These are phyloP conservation scores for Orthosia gracilis DNA, from an alignment of 2,888 invertebrate species.

Conservation along the genomic window DNA sequence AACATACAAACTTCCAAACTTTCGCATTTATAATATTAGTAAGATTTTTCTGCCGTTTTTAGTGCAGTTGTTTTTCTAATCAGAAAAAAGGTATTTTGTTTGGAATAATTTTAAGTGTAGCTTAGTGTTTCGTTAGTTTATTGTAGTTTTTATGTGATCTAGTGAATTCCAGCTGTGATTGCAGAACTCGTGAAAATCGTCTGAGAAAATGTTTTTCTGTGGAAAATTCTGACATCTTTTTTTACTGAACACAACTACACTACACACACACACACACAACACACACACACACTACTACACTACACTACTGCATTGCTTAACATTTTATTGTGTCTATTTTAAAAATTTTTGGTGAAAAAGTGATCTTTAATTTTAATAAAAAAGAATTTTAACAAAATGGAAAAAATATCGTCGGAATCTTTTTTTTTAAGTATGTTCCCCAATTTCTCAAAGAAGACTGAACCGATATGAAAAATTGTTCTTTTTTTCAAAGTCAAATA, in stretches of 20 bases:
- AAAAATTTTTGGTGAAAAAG: not conserved
- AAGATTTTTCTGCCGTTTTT: not conserved
- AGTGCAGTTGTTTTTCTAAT: constrained; percentile 6
- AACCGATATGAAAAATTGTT: no score
- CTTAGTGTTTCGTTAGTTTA: not conserved
- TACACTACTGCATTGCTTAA: not conserved
- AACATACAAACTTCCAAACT: no score
- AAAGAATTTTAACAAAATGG: no score
- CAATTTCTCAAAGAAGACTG: no score
- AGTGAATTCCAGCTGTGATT: constrained; percentile 1
- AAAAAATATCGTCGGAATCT: no score
- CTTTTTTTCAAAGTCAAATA: no score
- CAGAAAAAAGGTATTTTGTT: not conserved
- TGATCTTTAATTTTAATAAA: no score
- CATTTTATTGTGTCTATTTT: not conserved
- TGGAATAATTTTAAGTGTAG: not conserved
- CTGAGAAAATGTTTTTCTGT: not conserved
- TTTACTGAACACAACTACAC: no score
- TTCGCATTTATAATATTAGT: no score
- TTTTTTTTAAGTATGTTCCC: no score
- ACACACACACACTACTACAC: no score
- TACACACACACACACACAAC: no score
- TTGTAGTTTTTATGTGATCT: constrained; percentile 4
- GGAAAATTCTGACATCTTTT: constrained; percentile 13
- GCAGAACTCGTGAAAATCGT: not conserved